A percentile compares a stretch with the other conserved stretches of the same genome.
Evolutionary conservation across 2,797 vertebrate species (phyloP).

Genomic region (Pseudochirops corinnae): DNA sequence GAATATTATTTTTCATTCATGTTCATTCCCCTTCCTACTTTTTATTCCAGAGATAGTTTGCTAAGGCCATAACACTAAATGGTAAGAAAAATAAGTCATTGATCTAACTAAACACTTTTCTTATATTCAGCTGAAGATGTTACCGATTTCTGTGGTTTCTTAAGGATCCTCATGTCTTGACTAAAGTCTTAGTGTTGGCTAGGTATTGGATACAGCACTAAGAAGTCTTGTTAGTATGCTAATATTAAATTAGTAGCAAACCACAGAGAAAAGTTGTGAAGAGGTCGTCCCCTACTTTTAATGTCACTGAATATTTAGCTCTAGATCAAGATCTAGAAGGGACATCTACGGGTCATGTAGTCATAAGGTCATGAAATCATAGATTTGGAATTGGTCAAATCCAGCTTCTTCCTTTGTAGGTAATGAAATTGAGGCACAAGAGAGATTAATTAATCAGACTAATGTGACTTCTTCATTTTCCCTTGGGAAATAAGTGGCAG

Average conservation of each 20-base stretch:
- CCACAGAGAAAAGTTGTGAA: conserved; percentile 56
- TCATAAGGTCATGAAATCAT: background rate
- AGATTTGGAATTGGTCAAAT: background rate
- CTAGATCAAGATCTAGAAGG: background rate
- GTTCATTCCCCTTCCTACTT: background rate
- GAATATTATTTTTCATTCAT: background rate
- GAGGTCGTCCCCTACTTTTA: background rate
- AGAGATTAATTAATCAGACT: background rate
- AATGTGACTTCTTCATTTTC: background rate
- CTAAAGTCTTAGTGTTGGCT: conserved; percentile 28
- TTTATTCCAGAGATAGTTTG: conserved; percentile 20
- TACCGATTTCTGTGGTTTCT: conserved; percentile 8
- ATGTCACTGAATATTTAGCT: background rate
- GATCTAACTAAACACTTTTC: conserved; percentile 15
- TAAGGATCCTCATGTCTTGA: conserved; percentile 48
- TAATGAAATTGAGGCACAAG: conserved; percentile 52
- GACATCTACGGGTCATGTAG: background rate
- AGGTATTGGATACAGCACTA: background rate
- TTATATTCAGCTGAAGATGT: conserved; percentile 46
- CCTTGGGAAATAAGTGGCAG: background rate
- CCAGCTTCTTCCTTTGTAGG: background rate
- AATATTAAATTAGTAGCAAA: conserved; percentile 42
- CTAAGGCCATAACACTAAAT: conserved; percentile 49
- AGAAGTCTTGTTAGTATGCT: conserved; percentile 29
- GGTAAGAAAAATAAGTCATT: conserved; percentile 20